Evolutionary conservation across 2,888 invertebrate genomes (phyloP).

Genomic region (Drosophila koepferae): DNA sequence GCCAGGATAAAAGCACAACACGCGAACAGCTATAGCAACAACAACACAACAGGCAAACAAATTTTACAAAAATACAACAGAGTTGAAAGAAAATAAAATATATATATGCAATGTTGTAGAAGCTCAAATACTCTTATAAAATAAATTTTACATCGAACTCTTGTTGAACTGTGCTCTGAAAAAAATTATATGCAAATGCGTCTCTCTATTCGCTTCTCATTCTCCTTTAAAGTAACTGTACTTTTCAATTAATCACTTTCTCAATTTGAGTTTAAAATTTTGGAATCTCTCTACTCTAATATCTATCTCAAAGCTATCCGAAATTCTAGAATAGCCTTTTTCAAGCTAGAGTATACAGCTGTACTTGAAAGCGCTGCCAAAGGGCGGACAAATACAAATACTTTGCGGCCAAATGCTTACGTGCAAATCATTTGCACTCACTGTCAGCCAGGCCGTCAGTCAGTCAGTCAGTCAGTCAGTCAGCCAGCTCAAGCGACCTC

Average conservation of each 20-base stretch:
- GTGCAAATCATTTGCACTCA: conserved; percentile 68
- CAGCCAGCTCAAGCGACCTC: conserved; percentile 4
- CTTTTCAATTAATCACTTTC: too few relatives aligned
- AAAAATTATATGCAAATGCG: not conserved
- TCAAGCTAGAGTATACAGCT: conserved; percentile 3
- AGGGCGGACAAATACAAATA: conserved; percentile 53
- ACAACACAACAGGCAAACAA: conserved; percentile 49
- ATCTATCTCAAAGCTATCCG: not conserved
- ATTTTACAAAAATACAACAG: conserved; percentile 23
- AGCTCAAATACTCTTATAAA: not conserved
- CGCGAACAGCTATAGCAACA: conserved; percentile 7
- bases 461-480: not conserved
- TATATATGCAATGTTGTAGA: not conserved
- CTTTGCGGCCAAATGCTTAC: conserved; percentile 53
- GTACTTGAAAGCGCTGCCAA: conserved; percentile 51
- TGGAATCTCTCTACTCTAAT: not conserved
- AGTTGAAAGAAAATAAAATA: conserved; percentile 5
- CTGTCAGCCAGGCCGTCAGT: conserved; percentile 28
- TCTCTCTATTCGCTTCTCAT: not conserved
- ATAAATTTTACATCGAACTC: not conserved
- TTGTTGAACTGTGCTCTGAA: not conserved
- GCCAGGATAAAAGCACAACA: conserved; percentile 63
- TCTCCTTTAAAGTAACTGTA: not conserved
- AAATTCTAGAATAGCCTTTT: not conserved
- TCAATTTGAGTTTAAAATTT: not conserved